Evolutionary conservation across 2,797 vertebrate genomes (phyloP).

Genomic region (Paedocypris micromegethes): DNA sequence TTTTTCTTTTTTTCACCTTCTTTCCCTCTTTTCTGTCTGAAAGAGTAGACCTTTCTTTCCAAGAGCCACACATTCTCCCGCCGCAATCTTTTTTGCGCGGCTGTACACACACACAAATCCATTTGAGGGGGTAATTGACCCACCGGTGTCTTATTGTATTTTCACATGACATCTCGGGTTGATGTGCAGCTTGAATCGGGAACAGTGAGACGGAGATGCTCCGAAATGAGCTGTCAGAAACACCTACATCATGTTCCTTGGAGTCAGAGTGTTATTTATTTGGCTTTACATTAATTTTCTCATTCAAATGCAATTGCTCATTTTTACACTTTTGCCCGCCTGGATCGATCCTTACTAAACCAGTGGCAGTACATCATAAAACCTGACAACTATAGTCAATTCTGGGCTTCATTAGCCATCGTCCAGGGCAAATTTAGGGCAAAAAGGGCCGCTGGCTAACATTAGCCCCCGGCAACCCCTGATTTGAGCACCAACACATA

Average conservation of each 20-base stretch:
- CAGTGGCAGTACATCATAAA: no score
- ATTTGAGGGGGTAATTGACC: slow-evolving; percentile 24
- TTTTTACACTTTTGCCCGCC: background rate
- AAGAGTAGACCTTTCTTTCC: slow-evolving; percentile 4
- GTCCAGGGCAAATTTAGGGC: no score
- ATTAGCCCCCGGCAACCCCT: no score
- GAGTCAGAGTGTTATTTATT: background rate
- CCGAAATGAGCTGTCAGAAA: background rate
- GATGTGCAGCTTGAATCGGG: background rate
- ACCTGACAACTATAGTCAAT: no score
- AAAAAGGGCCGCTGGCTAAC: no score
- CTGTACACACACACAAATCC: slow-evolving; percentile 29
- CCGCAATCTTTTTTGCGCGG: no score
- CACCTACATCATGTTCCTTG: background rate
- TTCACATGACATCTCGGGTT: slow-evolving; percentile 8
- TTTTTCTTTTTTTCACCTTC: slow-evolving; percentile 3
- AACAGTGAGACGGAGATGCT: slow-evolving; percentile 19
- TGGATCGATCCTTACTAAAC: no score
- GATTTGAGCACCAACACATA: no score
- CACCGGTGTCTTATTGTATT: slow-evolving; percentile 7
- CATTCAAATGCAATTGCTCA: background rate
- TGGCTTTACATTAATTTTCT: background rate
- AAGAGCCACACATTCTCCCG: slow-evolving; percentile 9
- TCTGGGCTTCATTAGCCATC: no score
- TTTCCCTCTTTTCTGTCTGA: slow-evolving; percentile 8